Evolutionary conservation across 1,140 invertebrate species (phyloP).

Genomic region (Drosophila grimshawi): DNA sequence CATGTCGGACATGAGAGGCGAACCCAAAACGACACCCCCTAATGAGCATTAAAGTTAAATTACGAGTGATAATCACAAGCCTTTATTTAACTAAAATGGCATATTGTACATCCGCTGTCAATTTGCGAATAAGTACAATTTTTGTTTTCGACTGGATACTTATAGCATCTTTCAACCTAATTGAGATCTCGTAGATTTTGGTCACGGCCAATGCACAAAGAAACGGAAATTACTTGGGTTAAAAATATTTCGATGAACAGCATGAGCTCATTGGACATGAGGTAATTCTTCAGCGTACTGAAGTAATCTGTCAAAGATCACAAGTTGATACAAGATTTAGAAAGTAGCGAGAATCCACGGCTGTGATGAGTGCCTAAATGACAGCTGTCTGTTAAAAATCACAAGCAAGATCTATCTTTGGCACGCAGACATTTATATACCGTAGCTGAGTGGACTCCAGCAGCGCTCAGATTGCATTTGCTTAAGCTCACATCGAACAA

Average conservation of each 20-base stretch:
- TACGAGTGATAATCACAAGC: neutral
- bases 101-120: neutral
- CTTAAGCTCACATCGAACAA: too few species aligned
- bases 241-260: constrained; percentile 16
- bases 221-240: constrained; percentile 20
- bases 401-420: too few species aligned
- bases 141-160: neutral
- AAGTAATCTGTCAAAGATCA: neutral
- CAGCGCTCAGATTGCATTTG: too few species aligned
- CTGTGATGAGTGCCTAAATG: too few species aligned
- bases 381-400: neutral
- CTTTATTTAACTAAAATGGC: neutral
- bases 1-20: constrained; percentile 2
- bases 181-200: constrained; percentile 3
- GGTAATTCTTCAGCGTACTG: neutral
- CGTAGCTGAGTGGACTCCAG: too few species aligned
- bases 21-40: neutral
- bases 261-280: constrained; percentile 32
- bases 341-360: neutral
- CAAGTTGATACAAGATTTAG: neutral
- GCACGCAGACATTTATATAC: too few species aligned
- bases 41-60: constrained; percentile 1
- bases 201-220: constrained; percentile 32
- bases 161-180: neutral
- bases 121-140: neutral